Base-by-base conservation (phyloP, 2,113 vertebrate genomes). In the Etia nguti region DNA sequence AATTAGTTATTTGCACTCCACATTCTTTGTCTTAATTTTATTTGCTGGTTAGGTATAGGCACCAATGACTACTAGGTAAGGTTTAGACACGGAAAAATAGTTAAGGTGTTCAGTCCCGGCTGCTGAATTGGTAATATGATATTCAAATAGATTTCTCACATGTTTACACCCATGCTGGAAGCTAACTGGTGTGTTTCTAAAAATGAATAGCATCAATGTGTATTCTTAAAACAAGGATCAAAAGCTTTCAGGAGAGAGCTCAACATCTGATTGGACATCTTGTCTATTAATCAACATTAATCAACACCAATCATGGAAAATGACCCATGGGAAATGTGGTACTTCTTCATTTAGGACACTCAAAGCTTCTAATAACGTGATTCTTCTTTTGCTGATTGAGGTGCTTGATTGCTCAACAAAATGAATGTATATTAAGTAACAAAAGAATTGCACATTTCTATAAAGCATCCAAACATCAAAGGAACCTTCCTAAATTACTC, bases 241-340 rank as follows among this genome's bases (percentile, higher is more conserved):
- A 7, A 46, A 55, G 22, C 68, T 48, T 85, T 85, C 41, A 34
- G 16, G 10, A 50, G 10, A 57, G 31, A 52, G 26, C 59, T n/a
- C 36, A 55, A 12, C 8, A 41, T 41, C 52, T 87, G 83, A 88
- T 90, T 90, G 81, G 36, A 65, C 54, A 12, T 24, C 54, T 41
- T 50, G 38, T 75, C 26, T 31, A 36, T 36, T 87, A 85, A 89
- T 87, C 85, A 87, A 43, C 84, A 41, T 12, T 79, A 84, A 87
- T 82, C 68, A 82, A 79, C 81, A 46, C 16, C 77, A 86, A 86
- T 90, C 77, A 86, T 54, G 29, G n/a, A 77, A 41, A 34, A 55
- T 65, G 29, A 83, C 60, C 46, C 29, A 20, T 7, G 6, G 31
- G 50, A 82, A 41, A 75, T 15, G 13, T 20, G 48, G 4, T 52